A percentile compares a stretch with the other conserved stretches of the same genome.
phyloP scores from a whole-genome alignment of 2,888 invertebrate species.

The Agyllia agylla region DNA sequence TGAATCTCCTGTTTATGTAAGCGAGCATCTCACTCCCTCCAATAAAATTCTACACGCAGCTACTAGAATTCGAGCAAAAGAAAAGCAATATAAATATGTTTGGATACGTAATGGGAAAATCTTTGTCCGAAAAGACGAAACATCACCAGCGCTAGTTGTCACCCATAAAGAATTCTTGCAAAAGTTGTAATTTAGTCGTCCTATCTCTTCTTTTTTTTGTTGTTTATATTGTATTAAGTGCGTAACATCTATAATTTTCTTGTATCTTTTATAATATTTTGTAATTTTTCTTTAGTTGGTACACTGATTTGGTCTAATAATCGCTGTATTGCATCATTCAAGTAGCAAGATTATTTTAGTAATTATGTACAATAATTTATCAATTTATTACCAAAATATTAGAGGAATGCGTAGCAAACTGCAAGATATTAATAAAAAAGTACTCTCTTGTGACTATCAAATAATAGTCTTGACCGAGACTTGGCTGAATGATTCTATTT shows the following conservation, averaged over 20 bases:
- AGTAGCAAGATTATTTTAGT: neutral
- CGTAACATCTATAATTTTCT: neutral
- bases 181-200: neutral
- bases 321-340: no score
- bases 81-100: constrained; percentile 27
- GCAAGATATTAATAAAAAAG: neutral
- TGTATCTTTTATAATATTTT: no score
- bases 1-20: constrained; percentile 22
- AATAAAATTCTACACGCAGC: constrained; percentile 27
- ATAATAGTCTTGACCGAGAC: constrained; percentile 15
- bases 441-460: neutral
- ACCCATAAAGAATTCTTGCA: neutral
- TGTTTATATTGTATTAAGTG: neutral
- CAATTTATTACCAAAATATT: constrained; percentile 26
- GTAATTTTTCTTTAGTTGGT: no score
- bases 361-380: neutral
- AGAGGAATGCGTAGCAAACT: constrained; percentile 9
- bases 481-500: constrained; percentile 19
- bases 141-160: neutral
- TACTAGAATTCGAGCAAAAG: constrained; percentile 28
- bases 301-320: no score
- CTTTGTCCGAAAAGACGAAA: constrained; percentile 22
- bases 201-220: neutral
- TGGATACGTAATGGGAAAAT: constrained; percentile 30
- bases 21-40: constrained; percentile 27